Percentiles rank a stretch among this genome's conserved stretches.
Evolutionary conservation across 2,888 invertebrate genomes (phyloP).

Genomic region (Phyllotreta striolata): DNA sequence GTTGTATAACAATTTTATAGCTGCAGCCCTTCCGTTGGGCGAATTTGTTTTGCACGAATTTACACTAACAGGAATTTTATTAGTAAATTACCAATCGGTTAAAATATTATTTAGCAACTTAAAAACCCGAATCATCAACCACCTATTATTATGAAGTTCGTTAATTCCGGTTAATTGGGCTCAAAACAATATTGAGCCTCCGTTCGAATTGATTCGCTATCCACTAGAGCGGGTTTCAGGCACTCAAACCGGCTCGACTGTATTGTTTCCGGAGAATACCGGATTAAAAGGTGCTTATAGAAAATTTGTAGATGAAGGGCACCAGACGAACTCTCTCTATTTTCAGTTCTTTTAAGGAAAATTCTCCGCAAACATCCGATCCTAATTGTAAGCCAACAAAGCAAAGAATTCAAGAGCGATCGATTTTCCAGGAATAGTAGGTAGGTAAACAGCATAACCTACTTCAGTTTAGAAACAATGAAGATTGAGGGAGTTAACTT

Average conservation of each 20-base stretch:
- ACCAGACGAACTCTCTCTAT: not conserved
- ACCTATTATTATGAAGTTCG: no score
- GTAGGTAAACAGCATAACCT: no score
- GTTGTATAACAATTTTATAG: conserved; percentile 13
- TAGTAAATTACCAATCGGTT: no score
- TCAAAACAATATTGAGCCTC: no score
- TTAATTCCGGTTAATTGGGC: no score
- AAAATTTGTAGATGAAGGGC: conserved; percentile 10
- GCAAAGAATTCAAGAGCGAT: conserved; percentile 2
- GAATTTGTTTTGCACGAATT: no score
- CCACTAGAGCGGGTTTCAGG: not conserved
- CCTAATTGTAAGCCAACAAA: conserved; percentile 7
- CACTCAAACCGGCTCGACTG: not conserved
- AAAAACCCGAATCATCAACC: no score
- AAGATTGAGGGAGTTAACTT: no score
- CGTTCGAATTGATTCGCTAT: not conserved
- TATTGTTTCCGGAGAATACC: conserved; percentile 3
- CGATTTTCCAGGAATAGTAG: not conserved
- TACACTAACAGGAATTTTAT: no score
- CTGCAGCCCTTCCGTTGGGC: conserved; percentile 3
- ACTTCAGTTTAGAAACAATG: no score
- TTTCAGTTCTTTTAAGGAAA: conserved; percentile 10
- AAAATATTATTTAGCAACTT: no score
- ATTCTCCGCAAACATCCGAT: conserved; percentile 1
- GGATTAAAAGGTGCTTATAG: conserved; percentile 5